Evolutionary conservation across 1,140 invertebrate genomes (phyloP), one percentile per base, ranked within the genome.

Genomic region (Aporrectodea caliginosa): DNA sequence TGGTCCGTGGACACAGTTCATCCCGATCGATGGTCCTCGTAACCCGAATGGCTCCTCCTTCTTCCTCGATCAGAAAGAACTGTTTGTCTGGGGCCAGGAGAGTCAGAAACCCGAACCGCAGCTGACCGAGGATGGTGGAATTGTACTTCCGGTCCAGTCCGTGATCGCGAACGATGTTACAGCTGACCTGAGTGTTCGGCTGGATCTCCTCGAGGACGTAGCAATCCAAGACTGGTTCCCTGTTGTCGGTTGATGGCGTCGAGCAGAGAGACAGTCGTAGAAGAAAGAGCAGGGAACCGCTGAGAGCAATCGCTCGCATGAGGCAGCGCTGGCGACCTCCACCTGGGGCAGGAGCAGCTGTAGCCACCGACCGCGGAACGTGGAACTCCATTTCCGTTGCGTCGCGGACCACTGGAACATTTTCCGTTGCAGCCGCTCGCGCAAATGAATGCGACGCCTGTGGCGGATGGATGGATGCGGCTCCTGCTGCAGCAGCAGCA

Each of bases 81-180:
- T 30, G 30, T 69, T 75, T 73, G 72, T 74, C 73, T 2, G 72
- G 30, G 27, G 30, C 27, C 22, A 31, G 33, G 32, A 69, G 73
- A 16, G 79, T 77, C 22, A 77, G 79, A 30, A 79, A 74, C 27
- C 43, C 34, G 73, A 79, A 79, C 34, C 72, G 71, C 1, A 79
- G 72, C 29, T 74, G 31, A 16, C 31, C 43, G 27, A 74, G 58
- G 1, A 33, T 69, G 6, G 27, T 43, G 30, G 27, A 2, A 35
- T 75, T 43, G 73, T 79, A 79, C 1, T 58, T 1, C 33, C 69
- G 33, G 34, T 16, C 35, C 22, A 79, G 73, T n/a, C 78, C 16
- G n/a, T 70, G 69, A 43, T 80, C 73, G 16, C n/a, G 33, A 27
- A 34, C 33, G 16, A 76, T 16, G 69, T 77, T 76, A 14, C 73